These are phyloP conservation scores for Acanthoscelides obtectus DNA, from an alignment of 2,888 invertebrate genomes.

Conservation along the genomic window DNA sequence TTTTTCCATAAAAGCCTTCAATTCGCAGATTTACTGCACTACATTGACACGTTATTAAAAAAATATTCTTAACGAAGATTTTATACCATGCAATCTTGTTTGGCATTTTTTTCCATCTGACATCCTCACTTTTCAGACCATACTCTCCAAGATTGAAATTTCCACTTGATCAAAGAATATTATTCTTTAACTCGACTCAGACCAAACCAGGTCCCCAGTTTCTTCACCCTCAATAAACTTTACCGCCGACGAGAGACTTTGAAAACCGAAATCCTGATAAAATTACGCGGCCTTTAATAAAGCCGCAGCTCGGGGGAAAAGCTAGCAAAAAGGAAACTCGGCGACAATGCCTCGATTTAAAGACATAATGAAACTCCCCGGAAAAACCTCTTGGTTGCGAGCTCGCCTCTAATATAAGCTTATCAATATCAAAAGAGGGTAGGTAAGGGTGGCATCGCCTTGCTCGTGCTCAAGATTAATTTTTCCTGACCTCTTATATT, in stretches of 20 bases:
- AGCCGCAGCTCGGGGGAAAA: not conserved
- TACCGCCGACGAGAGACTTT: not conserved
- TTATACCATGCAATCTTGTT: no score
- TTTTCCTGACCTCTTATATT: no score
- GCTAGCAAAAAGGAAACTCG: not conserved
- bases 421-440: not conserved
- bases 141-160: not conserved
- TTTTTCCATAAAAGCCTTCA: no score
- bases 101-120: no score
- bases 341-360: not conserved
- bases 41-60: no score
- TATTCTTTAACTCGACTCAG: not conserved
- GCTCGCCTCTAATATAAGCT: not conserved
- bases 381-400: not conserved
- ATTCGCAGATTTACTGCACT: no score
- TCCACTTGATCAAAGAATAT: not conserved
- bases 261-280: not conserved
- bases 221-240: not conserved
- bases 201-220: not conserved
- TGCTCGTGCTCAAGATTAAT: not conserved
- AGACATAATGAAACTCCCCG: not conserved
- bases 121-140: not conserved
- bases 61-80: no score
- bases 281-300: not conserved
- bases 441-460: not conserved